phyloP scores from a whole-genome alignment of 2,113 vertebrate species.

The Ochotona curzoniae region DNA sequence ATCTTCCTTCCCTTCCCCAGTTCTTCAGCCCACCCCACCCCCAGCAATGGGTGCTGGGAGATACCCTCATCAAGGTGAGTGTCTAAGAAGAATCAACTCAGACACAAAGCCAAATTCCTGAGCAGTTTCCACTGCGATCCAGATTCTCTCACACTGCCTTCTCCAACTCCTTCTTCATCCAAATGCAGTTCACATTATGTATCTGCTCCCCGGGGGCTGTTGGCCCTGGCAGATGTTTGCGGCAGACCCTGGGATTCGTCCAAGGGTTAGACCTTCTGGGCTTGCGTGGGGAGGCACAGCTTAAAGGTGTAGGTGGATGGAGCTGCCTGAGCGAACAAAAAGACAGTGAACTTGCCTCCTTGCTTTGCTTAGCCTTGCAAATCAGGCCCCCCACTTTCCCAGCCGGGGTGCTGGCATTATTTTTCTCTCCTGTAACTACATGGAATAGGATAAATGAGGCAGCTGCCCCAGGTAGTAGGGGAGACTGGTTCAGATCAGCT shows the following conservation, averaged over 20 bases:
- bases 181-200: constrained; percentile 70
- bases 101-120: constrained; percentile 77
- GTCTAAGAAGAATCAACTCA: constrained; percentile 61
- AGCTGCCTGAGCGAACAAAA: constrained; percentile 62
- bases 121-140: constrained; percentile 58
- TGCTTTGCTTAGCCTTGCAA: constrained; percentile 60
- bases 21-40: neutral
- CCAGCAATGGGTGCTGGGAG: constrained; percentile 52
- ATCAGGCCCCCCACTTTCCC: constrained; percentile 49
- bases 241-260: constrained; percentile 74
- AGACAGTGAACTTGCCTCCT: constrained; percentile 46
- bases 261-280: constrained; percentile 77
- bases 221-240: constrained; percentile 78
- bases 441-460: constrained; percentile 38
- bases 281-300: constrained; percentile 63
- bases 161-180: constrained; percentile 63
- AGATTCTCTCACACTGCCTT: constrained; percentile 62
- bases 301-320: constrained; percentile 77
- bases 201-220: constrained; percentile 72
- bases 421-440: neutral
- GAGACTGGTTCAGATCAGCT: neutral
- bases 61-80: constrained; percentile 55
- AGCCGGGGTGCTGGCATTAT: neutral
- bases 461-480: neutral
- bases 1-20: neutral